Conservation (phyloP, 2,797 vertebrate species). For the Diplodus sargus region DNA sequence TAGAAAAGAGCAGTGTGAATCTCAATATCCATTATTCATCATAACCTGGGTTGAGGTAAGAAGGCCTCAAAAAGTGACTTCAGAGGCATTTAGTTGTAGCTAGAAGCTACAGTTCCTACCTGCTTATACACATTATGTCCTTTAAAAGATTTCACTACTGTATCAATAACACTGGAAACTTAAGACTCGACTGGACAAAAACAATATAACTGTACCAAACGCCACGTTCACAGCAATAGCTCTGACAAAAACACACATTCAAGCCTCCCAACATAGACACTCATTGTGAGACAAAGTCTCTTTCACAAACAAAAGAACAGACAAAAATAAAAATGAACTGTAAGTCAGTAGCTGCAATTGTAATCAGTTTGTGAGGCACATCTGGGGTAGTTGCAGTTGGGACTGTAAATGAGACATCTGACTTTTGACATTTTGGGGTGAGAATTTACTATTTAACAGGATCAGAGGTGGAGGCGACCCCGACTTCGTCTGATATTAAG, state of each 20-base stretch:
- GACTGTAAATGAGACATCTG: neutral
- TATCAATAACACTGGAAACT: constrained; percentile 31
- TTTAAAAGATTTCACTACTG: constrained; percentile 28
- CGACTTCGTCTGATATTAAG: constrained; percentile 70
- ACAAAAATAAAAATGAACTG: constrained; percentile 22
- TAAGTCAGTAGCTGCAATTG: constrained; percentile 51
- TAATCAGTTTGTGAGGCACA: neutral
- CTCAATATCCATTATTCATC: constrained; percentile 18
- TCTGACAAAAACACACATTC: constrained; percentile 40
- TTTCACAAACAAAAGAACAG: constrained; percentile 13
- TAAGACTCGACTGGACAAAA: constrained; percentile 25
- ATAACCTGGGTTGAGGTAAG: constrained; percentile 30
- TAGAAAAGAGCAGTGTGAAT: constrained; percentile 56
- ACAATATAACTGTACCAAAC: constrained; percentile 34
- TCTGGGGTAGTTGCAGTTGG: constrained; percentile 21
- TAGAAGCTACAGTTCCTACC: constrained; percentile 23
- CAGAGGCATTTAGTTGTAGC: constrained; percentile 5
- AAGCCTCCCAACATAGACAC: constrained; percentile 35
- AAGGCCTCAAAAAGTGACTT: constrained; percentile 33
- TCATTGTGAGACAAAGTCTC: constrained; percentile 25
- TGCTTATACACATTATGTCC: constrained; percentile 34
- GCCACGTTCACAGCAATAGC: constrained; percentile 24
- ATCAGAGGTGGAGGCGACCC: constrained; percentile 73
- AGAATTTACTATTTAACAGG: neutral
- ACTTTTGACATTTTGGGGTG: neutral